phyloP scores from a whole-genome alignment of 2,797 vertebrate genomes.

The Semaprochilodus insignis region DNA sequence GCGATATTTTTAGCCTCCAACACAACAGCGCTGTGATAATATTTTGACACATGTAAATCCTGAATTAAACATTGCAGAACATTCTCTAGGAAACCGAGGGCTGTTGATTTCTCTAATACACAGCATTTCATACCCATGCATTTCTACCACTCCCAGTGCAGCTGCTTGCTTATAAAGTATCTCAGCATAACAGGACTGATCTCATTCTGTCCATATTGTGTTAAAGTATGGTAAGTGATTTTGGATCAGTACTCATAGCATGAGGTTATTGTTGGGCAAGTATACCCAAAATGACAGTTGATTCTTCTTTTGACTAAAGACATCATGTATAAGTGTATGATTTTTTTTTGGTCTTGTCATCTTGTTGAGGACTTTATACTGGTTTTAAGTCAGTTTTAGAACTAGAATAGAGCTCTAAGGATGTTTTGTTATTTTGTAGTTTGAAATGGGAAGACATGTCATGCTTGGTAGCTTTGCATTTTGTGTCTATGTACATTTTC shows the following conservation, averaged over 20 bases:
- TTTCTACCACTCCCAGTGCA: no score
- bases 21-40: slow-evolving; percentile 24
- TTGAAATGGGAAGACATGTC: no score
- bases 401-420: no score
- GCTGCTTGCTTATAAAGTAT: neutral
- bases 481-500: no score
- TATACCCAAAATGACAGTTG: no score
- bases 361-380: no score
- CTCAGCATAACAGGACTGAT: neutral
- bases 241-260: neutral
- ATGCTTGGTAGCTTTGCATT: no score
- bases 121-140: neutral
- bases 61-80: slow-evolving; percentile 11
- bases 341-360: no score
- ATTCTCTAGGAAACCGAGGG: neutral
- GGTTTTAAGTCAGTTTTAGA: no score
- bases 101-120: neutral
- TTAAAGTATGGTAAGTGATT: neutral
- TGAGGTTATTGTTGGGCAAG: neutral
- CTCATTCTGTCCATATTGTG: neutral
- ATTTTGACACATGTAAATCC: slow-evolving; percentile 11
- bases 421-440: no score
- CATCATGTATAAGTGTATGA: no score
- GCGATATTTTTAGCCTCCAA: neutral
- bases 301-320: no score